Evolutionary conservation across 1,140 invertebrate genomes (phyloP), one percentile per base, ranked within the genome.

Genomic region (Trinorchestia longiramus): DNA sequence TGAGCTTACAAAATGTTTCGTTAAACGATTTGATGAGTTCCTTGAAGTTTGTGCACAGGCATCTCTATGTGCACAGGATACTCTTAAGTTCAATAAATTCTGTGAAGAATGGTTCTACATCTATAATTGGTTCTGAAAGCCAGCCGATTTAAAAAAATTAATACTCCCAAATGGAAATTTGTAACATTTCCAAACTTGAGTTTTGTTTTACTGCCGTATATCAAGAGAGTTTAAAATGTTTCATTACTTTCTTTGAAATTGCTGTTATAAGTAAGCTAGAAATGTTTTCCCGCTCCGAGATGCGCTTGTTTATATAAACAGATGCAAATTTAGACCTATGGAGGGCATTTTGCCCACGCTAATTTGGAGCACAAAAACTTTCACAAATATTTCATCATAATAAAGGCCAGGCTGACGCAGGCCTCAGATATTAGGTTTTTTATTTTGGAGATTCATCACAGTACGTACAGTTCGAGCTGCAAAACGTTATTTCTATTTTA

Each of bases 351-450:
- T 90, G 88, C 88, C 88, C 15, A 41, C 4, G 88, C 88, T 90
- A 90, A 90, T 90, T 43, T 90, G 43, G 88, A 90, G 43, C 62
- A 41, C n/a, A 90, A 43, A 43, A 90, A 90, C 15, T 90, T 90
- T 90, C 88, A 90, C 43, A 90, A 90, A 90, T 90, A 90, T 90
- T 90, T 43, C 88, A 42, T 36, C 88, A 90, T 90, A 90, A 90
- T 90, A 90, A 90, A 90, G 41, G 41, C 28, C n/a, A 41, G 4
- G 11, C 88, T 90, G 88, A 90, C 88, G 43, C 88, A 3, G 41
- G 41, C 88, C n/a, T 90, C 6, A 42, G 41, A 90, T 90, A 90
- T 90, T 90, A 90, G 88, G 36, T 36, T 77, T 77, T 77, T 77
- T 77, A 77, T 77, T 77, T 77, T 77, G 28, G 3, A 77, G 1